phyloP scores from a whole-genome alignment of 1,140 invertebrate genomes.

The Reticulitermes speratus region DNA sequence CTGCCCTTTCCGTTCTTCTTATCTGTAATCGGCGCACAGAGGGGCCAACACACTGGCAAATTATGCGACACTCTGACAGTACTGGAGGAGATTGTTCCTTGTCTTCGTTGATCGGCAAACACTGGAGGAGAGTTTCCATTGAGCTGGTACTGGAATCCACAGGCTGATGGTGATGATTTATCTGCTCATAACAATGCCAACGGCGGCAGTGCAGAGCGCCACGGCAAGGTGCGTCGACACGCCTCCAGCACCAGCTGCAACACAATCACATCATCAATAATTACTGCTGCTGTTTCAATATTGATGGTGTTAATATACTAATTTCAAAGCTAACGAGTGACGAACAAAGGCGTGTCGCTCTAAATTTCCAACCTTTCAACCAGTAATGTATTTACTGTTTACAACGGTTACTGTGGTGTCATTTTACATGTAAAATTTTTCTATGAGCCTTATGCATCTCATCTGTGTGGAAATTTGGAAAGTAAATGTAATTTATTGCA shows the following conservation, averaged over 20 bases:
- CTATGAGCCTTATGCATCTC: background rate
- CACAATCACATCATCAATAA: conserved; percentile 9
- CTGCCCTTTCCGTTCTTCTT: background rate
- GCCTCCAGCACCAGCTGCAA: background rate
- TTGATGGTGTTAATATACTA: background rate
- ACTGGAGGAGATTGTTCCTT: too few relatives aligned
- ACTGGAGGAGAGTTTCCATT: background rate
- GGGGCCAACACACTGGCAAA: too few relatives aligned
- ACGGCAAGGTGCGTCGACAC: background rate
- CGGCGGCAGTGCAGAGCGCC: background rate
- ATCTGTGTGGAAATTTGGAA: background rate
- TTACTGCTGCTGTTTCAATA: background rate
- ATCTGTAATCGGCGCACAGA: too few relatives aligned
- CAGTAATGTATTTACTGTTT: background rate
- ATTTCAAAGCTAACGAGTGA: background rate
- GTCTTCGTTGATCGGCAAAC: background rate
- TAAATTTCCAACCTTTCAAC: background rate
- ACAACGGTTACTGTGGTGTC: background rate
- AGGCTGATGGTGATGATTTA: background rate
- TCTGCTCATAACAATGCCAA: background rate
- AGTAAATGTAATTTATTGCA: background rate
- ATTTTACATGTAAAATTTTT: background rate
- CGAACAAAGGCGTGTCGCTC: background rate
- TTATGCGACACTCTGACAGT: too few relatives aligned
- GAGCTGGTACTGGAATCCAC: background rate